Base-by-base conservation (phyloP, 2,113 vertebrate genomes). In the Ochotona princeps region DNA sequence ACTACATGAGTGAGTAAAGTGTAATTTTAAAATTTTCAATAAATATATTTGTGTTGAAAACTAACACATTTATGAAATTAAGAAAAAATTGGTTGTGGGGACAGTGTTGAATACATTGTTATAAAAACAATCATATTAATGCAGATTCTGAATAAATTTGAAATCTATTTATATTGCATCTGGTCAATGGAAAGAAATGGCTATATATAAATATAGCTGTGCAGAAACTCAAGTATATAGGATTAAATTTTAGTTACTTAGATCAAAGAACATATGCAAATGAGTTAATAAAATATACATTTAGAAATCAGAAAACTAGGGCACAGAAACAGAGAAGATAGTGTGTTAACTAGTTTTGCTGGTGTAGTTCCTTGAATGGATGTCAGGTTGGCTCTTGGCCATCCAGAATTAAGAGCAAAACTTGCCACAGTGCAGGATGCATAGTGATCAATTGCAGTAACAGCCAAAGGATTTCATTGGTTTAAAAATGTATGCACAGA, bases 21-120 rank as follows among this genome's bases (percentile, higher is more conserved):
- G 83, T 73, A 10, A 65, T 9, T 82, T 25, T 17, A 60, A 32
- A 91, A 30, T 90, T 75, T 89, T 89, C 15, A 86, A 30, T 61
- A 30, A 75, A 83, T 93, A 54, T 2, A 57, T 32, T 93, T 94
- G 38, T 88, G 25, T 60, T 67, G 94, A 21, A 17, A 66, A 12
- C 32, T 95, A 89, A 84, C 3, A 83, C 2, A 82, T 78, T 90
- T 70, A 88, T 44, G 38, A 92, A 93, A 85, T 82, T 85, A 85
- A 85, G 82, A 63, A 94, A 95, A 96, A 82, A 26, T 89, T 1
- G 12, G 0, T 30, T 82, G 15, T 38, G 49, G 30, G 75, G 18
- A 38, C 57, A 32, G n/a, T 85, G 2, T 44, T 70, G 80, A 78
- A 90, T 94, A 61, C 17, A 47, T 54, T 20, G 6, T 60, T 70